Base-by-base conservation (phyloP, 1,140 invertebrate species). In the Zaprionus davidi region DNA sequence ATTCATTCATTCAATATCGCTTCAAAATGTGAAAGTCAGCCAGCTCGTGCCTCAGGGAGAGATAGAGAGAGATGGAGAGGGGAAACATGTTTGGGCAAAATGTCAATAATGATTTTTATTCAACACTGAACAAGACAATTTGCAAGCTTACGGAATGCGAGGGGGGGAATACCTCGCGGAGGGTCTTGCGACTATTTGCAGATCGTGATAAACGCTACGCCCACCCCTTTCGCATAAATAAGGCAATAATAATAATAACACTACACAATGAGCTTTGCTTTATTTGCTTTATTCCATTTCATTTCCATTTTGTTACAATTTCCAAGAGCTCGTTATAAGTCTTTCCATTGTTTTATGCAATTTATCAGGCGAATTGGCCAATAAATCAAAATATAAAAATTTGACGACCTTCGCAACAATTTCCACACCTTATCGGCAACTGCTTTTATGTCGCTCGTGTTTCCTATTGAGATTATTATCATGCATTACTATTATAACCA, bases 151-250 rank as follows among this genome's bases (percentile, higher is more conserved):
- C 67, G 71, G 70, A 79, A 87, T 78, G 74, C 78, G 74, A 75
- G 38, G 38, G 24, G 38, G 24, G 38, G 15, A 15, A 41, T 7
- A n/a, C 2, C 38, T 41, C 13, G 38, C 24, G 46, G 12, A 20
- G 46, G 12, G 11, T 51, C 20, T 11, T 15, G 41, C 20, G 64
- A 17, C 41, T 74, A 81, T 90, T 85, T 90, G 79, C 78, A 63
- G 81, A 74, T 88, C 86, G 85, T 90, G 85, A 85, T 88, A 70
- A 73, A 79, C 67, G 84, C 73, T 84, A 87, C 84, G 84, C 84
- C 84, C 84, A 88, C 84, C 11, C 84, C 11, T 67, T 51, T 78
- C 74, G 31, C 72, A 60, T 73, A 58, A 88, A 78, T 60, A 71
- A 71, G 71, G 70, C 71, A 87, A 80, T 80, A 78, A 78, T 78